Percentiles rank a stretch among this genome's conserved stretches.
Evolutionary conservation across 2,888 invertebrate species (phyloP).

Genomic region (Apodemia mormo): DNA sequence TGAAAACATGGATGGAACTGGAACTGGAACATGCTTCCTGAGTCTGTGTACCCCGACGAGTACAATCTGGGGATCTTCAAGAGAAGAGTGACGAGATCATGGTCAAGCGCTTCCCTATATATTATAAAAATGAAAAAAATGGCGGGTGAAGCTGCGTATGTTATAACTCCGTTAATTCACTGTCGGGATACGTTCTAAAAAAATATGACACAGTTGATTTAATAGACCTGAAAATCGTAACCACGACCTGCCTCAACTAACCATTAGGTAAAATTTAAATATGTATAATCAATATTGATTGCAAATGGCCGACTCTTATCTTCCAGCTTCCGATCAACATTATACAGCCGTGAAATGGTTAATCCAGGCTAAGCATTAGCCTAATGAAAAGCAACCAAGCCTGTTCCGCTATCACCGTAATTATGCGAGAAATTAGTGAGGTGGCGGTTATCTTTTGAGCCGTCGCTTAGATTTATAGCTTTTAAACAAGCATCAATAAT

Average conservation of each 20-base stretch:
- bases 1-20: too few species aligned
- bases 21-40: too few species aligned
- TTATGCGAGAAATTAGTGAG: constrained; percentile 21
- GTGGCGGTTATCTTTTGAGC: constrained; percentile 24
- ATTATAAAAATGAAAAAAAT: too few species aligned
- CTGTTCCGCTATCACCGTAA: constrained; percentile 19
- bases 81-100: too few species aligned
- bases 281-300: neutral
- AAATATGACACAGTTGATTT: too few species aligned
- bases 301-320: neutral
- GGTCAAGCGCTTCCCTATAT: too few species aligned
- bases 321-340: neutral
- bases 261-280: neutral
- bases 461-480: constrained; percentile 26
- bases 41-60: too few species aligned
- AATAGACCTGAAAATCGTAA: neutral
- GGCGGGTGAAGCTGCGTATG: too few species aligned
- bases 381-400: constrained; percentile 18
- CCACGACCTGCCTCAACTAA: neutral
- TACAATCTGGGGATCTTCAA: too few species aligned
- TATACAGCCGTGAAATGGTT: constrained; percentile 10
- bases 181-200: too few species aligned
- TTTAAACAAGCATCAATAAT: constrained; percentile 26
- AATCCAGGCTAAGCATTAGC: constrained; percentile 17
- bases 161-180: too few species aligned